Base-by-base conservation (phyloP, 2,797 vertebrate species). In the Sebastes kiyomatsui region DNA sequence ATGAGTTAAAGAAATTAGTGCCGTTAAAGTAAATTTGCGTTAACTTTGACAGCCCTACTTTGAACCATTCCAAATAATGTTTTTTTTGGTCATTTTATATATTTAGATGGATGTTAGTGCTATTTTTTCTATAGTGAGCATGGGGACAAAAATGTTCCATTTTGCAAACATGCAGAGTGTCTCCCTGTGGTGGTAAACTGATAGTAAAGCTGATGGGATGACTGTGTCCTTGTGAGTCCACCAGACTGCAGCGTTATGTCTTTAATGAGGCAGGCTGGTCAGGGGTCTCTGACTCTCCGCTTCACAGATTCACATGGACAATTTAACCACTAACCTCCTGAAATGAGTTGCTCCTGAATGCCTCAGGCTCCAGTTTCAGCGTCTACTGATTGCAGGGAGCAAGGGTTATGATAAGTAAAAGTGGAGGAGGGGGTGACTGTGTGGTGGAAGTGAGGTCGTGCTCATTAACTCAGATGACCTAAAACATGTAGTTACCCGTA, bases 281-380 rank as follows among this genome's bases (percentile, higher is more conserved):
- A 85, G 89, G 73, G 87, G 78, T 88, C 91, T 89, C 88, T 86
- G 91, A 92, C 82, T 92, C 87, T 52, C 25, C 80, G 93, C 95
- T 94, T 94, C 94, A 94, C 92, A 88, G 95, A 91, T 93, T 95
- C 95, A 94, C 95, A 91, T 90, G 96, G 94, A 93, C 95, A 96
- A 96, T 96, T 96, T 96, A 96, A 96, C 95, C 93, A 94, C 94
- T 96, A 95, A 96, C 95, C 95, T 96, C 87, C 92, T 90, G 84
- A 95, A 94, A 94, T 95, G 96, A 95, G 93, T 92, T 85, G 84
- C 91, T 90, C 88, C 86, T 89, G 94, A 94, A 96, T 96, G 93
- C 94, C 94, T 91, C 59, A 1, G 92, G 94, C 90, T 96, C 93
- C 61, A 66, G 94, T 96, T 96, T 96, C 95, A 94, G 92, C 65